Base-by-base conservation (phyloP, 92 coral and sea anemone species). In the Phenganax stokvisi region DNA sequence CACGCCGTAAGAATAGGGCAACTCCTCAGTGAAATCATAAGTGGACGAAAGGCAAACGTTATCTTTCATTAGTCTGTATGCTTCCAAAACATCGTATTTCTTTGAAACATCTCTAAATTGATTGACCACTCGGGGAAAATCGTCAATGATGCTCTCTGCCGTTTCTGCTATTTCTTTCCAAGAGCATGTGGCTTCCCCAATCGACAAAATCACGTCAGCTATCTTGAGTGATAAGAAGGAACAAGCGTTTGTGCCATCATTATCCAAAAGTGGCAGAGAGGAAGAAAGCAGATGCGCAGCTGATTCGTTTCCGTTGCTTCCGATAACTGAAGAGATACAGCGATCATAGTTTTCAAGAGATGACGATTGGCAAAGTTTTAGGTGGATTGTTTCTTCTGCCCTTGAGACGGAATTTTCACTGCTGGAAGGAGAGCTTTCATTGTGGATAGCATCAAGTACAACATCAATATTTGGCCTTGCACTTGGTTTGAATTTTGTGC, bases 51-150 rank as follows among this genome's bases (percentile, higher is more conserved):
- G 74, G 66, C 80, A 6, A 11, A 57, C 20, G 0, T 54, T 70
- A 7, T 66, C 63, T 17, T 57, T 78, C 20, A 87, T 56, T 56
- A 84, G 63, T 0, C 3, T 31, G 64, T 87, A 87, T 51, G 90
- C 90, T 75, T 87, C 90, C 83, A 79, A 16, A 27, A 84, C 67
- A 56, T 84, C 80, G 80, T 87, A 87, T 59, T 71, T 54, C 47
- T 51, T 68, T 25, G 60, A 29, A 17, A 80, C 53, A 47, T 87
- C 83, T 56, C 83, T 76, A 58, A 71, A 80, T 58, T 16, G 72
- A 57, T 84, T 87, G 25, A 87, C 80, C 54, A 6, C 80, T 64
- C 51, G 65, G 15, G 90, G 90, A 58, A 84, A 54, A 25, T 7
- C 6, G 61, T 55, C 44, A 72, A 72, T 85, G 44, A 73, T 59